Evolutionary conservation across 2,797 vertebrate species (phyloP).

Genomic region (Microctenopoma lineatum): DNA sequence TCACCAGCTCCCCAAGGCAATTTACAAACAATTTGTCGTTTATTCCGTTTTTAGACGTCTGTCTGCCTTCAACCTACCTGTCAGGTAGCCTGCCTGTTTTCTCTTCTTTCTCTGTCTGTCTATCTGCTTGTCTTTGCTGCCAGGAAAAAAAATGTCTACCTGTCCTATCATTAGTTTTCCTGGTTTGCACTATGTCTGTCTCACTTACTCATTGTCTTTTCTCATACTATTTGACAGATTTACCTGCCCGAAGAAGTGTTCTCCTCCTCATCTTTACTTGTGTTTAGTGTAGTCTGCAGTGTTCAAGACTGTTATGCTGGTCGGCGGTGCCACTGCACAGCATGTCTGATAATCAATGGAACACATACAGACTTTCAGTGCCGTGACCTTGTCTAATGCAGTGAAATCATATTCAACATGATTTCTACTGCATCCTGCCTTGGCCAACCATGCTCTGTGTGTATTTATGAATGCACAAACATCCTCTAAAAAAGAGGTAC

Average conservation of each 20-base stretch:
- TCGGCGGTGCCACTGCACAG: conserved; percentile 16
- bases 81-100: conserved; percentile 8
- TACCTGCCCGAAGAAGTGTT: conserved; percentile 66
- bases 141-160: conserved; percentile 29
- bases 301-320: conserved; percentile 32
- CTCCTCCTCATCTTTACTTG: conserved; percentile 57
- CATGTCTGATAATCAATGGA: conserved; percentile 69
- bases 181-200: conserved; percentile 61
- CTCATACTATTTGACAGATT: conserved; percentile 63
- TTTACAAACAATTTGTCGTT: conserved; percentile 48
- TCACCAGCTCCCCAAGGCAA: conserved; percentile 38
- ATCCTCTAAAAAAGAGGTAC: neutral
- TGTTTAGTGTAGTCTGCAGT: conserved; percentile 55
- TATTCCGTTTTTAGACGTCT: conserved; percentile 26
- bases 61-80: conserved; percentile 12
- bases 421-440: conserved; percentile 30
- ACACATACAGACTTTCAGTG: conserved; percentile 56
- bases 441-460: conserved; percentile 9
- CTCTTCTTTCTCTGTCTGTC: conserved; percentile 10
- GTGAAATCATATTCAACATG: conserved; percentile 52
- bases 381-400: conserved; percentile 65
- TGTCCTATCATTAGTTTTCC: conserved; percentile 52
- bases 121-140: conserved; percentile 23
- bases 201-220: conserved; percentile 47
- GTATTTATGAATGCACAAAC: conserved; percentile 9